Percentiles rank a stretch among this genome's conserved stretches.
These are phyloP conservation scores for Xenopus borealis DNA, from an alignment of 2,113 vertebrate species.

Conservation along the genomic window DNA sequence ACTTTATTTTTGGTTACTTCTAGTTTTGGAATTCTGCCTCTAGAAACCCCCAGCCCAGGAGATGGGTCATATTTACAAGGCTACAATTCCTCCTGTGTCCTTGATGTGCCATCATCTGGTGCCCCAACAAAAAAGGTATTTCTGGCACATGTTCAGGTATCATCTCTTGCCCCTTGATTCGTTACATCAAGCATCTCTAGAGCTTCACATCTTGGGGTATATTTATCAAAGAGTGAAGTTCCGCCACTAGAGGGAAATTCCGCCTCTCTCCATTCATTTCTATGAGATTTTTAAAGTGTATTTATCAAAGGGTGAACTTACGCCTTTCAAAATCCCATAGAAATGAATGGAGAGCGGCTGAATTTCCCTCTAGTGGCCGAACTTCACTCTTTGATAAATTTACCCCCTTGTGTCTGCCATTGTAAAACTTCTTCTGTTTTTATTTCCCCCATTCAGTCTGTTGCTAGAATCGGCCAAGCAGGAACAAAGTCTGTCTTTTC, in stretches of 20 bases:
- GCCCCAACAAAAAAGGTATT: conserved; percentile 90
- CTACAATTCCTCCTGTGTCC: conserved; percentile 77
- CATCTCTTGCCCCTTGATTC: too few relatives aligned
- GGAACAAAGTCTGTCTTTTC: conserved; percentile 94
- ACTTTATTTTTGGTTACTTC: conserved; percentile 3
- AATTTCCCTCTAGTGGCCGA: too few relatives aligned
- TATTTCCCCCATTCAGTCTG: conserved; percentile 63
- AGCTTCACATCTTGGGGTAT: too few relatives aligned
- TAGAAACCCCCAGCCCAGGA: conserved; percentile 92
- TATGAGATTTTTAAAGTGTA: too few relatives aligned
- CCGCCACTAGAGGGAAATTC: too few relatives aligned
- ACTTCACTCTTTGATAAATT: too few relatives aligned
- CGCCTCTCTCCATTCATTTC: too few relatives aligned
- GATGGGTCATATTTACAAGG: conserved; percentile 93
- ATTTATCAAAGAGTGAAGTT: too few relatives aligned
- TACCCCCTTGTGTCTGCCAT: neutral
- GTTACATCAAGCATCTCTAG: too few relatives aligned
- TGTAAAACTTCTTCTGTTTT: neutral
- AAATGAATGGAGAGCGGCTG: too few relatives aligned
- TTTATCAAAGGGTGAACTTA: too few relatives aligned
- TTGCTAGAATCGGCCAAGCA: conserved; percentile 89
- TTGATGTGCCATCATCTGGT: conserved; percentile 80
- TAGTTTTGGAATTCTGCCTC: conserved; percentile 96
- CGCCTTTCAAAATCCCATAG: too few relatives aligned
- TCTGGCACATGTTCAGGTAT: neutral